Evolutionary conservation across 2,113 vertebrate genomes (phyloP), one percentile per base, ranked within the genome.

Genomic region (Halcyon senegalensis): DNA sequence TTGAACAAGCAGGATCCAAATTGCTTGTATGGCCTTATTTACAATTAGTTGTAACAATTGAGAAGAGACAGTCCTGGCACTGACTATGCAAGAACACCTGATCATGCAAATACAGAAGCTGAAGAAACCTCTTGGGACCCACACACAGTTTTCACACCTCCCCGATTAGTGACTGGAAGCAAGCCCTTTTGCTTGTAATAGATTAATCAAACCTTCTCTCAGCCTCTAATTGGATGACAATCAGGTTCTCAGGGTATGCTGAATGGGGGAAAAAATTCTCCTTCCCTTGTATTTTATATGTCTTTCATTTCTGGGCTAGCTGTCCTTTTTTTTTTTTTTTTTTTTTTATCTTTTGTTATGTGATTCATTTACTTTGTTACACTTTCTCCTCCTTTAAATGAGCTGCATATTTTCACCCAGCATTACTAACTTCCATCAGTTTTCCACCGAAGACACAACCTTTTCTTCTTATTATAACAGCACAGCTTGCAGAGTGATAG

Each of bases 151-250:
- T 98, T 97, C 93, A 96, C 96, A 97, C 93, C 72, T 97, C 93
- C 89, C 81, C 58, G 83, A 96, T 97, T 96, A 97, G 95, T 95
- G 97, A 96, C 96, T 97, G 96, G 83, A 96, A 81, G 82, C 91
- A 95, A 93, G 87, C 84, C 95, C 96, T 97, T 97, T 98, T 93
- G 87, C 94, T 97, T 95, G 91, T 94, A 84, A 92, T 89, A 97
- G 97, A 98, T 98, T 98, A 98, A 98, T 98, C 97, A 98, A 97
- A 96, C 93, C 88, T 94, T 80, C 96, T 92, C 94, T 91, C 90
- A 94, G 90, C 58, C 94, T 96, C 96, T 98, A 98, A 98, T 97
- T 98, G 97, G 98, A 96, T 98, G 97, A 98, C 98, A 98, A 98
- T 98, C 98, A 97, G 92, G 56, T 97, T 96, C 87, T 96, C 89